A percentile compares a stretch with the other conserved stretches of the same genome.
Evolutionary conservation across 2,888 invertebrate species (phyloP).

Genomic region (Agrilus mali): DNA sequence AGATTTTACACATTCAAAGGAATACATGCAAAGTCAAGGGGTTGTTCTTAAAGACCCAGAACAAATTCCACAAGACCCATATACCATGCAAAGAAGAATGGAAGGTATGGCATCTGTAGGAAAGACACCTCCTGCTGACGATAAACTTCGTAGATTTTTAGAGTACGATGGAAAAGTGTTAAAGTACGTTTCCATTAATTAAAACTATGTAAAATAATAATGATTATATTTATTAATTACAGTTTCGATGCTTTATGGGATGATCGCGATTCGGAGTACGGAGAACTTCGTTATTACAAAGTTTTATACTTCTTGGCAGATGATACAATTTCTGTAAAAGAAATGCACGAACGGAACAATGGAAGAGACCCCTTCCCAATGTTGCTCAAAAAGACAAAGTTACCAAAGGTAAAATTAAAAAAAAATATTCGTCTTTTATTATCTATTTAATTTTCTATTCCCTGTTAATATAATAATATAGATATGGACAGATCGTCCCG

Average conservation of each 20-base stretch:
- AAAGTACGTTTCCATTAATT: conserved; percentile 34
- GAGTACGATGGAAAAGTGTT: conserved; percentile 71
- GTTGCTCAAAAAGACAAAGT: conserved; percentile 59
- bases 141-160: conserved; percentile 55
- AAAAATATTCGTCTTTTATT: background rate
- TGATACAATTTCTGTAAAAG: conserved; percentile 67
- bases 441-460: background rate
- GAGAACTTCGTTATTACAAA: conserved; percentile 50
- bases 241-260: conserved; percentile 60
- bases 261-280: conserved; percentile 44
- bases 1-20: conserved; percentile 33
- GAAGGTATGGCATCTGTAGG: conserved; percentile 25
- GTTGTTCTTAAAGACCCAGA: conserved; percentile 59
- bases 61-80: conserved; percentile 57
- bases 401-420: conserved; percentile 45
- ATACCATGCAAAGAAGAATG: conserved; percentile 40
- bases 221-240: conserved; percentile 1
- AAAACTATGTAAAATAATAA: background rate
- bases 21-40: conserved; percentile 75
- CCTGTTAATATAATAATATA: conserved; percentile 8
- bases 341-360: conserved; percentile 55
- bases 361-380: conserved; percentile 68
- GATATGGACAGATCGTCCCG: conserved; percentile 33
- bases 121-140: conserved; percentile 33
- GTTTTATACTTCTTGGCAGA: conserved; percentile 71